Conservation (phyloP, 2,113 vertebrate genomes). For the Gasterosteus nipponicus region DNA sequence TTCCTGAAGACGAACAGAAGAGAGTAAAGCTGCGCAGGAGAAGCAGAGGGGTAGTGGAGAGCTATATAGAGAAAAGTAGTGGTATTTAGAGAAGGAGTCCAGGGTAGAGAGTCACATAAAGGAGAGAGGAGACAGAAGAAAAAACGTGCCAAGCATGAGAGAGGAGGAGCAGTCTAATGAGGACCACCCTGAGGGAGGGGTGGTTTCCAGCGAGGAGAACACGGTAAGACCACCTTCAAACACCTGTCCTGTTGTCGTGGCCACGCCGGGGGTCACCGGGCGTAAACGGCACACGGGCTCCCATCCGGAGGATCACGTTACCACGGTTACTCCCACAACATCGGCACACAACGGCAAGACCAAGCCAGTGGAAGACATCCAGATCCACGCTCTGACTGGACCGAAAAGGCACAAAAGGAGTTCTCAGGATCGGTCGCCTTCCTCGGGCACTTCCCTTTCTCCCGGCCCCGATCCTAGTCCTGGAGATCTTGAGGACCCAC, state of each 20-base stretch:
- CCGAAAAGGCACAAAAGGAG: slow-evolving; percentile 78
- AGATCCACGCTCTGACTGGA: slow-evolving; percentile 38
- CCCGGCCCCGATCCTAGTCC: slow-evolving; percentile 57
- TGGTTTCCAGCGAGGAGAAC: slow-evolving; percentile 82
- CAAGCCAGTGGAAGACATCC: slow-evolving; percentile 51
- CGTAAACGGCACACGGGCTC: slow-evolving; percentile 79
- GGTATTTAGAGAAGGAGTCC: slow-evolving; percentile 16
- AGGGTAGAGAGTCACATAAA: slow-evolving; percentile 8
- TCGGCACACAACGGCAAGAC: slow-evolving; percentile 42
- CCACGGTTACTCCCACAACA: slow-evolving; percentile 13
- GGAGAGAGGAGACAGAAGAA: slow-evolving; percentile 21
- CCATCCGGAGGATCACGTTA: slow-evolving; percentile 52
- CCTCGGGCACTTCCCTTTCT: slow-evolving; percentile 64
- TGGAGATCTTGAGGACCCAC: slow-evolving; percentile 81
- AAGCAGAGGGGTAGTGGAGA: slow-evolving; percentile 5
- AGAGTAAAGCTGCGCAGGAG: neutral
- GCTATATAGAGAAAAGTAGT: neutral
- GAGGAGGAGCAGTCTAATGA: slow-evolving; percentile 80
- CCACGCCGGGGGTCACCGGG: slow-evolving; percentile 59
- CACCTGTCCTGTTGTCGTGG: slow-evolving; percentile 78
- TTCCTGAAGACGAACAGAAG: slow-evolving; percentile 15
- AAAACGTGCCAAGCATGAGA: slow-evolving; percentile 81
- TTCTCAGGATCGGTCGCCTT: slow-evolving; percentile 66
- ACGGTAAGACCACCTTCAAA: slow-evolving; percentile 74
- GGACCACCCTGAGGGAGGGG: slow-evolving; percentile 82